These are phyloP conservation scores for Todus mexicanus DNA, from an alignment of 2,797 vertebrate genomes.

Conservation along the genomic window DNA sequence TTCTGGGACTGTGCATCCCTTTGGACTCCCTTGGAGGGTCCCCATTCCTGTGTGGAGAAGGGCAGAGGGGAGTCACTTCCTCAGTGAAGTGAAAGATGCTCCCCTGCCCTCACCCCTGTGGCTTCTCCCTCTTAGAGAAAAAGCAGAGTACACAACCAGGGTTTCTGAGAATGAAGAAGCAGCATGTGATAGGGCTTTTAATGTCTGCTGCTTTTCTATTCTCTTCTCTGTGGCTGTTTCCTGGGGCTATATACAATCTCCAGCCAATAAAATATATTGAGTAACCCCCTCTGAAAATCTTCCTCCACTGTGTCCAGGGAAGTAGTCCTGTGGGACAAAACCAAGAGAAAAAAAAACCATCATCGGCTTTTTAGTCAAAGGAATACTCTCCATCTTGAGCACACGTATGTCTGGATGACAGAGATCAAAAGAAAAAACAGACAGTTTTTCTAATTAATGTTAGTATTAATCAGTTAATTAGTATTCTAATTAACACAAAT, in stretches of 20 bases:
- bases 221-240: neutral
- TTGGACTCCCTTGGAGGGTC: neutral
- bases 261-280: conserved; percentile 5
- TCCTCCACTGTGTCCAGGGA: neutral
- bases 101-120: neutral
- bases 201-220: neutral
- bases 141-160: neutral
- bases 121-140: neutral
- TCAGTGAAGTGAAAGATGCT: neutral
- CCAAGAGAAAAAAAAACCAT: conserved; percentile 1
- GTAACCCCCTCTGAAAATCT: neutral
- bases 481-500: conserved; percentile 4
- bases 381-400: neutral
- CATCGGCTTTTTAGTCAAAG: neutral
- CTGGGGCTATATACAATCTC: neutral
- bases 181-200: neutral
- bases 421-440: neutral
- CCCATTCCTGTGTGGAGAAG: neutral
- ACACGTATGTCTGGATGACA: neutral
- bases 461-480: too few species aligned
- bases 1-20: neutral
- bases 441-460: too few species aligned
- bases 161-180: neutral
- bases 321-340: neutral
- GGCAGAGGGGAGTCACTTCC: neutral